Evolutionary conservation across 2,113 vertebrate species (phyloP).

Genomic region (Myanophis thanlyinensis): DNA sequence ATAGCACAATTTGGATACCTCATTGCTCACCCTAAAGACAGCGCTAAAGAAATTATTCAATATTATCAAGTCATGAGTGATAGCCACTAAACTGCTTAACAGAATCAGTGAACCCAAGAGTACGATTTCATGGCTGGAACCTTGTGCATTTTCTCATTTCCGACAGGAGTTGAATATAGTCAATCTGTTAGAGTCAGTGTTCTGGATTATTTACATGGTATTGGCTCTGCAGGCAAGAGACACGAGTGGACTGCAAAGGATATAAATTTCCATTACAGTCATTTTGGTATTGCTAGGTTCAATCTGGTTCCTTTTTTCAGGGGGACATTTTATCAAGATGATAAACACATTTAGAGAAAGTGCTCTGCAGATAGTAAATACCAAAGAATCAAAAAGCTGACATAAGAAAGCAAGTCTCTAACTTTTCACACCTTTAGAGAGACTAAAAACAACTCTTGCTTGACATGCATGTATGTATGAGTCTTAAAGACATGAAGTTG

Average conservation of each 20-base stretch:
- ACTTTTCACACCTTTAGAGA: background rate
- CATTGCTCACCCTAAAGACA: slow-evolving; percentile 17
- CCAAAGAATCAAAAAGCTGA: background rate
- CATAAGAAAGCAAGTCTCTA: background rate
- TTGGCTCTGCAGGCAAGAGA: slow-evolving; percentile 50
- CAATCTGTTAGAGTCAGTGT: slow-evolving; percentile 33
- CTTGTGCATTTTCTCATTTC: background rate
- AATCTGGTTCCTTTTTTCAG: slow-evolving; percentile 39
- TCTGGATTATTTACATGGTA: slow-evolving; percentile 55
- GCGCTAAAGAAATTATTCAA: slow-evolving; percentile 29
- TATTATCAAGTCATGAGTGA: background rate
- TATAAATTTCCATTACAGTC: slow-evolving; percentile 58
- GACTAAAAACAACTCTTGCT: background rate
- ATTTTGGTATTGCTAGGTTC: slow-evolving; percentile 27
- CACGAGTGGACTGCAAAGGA: slow-evolving; percentile 25
- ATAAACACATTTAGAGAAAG: slow-evolving; percentile 36
- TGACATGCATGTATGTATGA: background rate
- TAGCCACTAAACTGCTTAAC: slow-evolving; percentile 20
- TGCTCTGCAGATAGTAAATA: background rate
- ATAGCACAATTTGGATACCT: slow-evolving; percentile 21
- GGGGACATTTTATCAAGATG: slow-evolving; percentile 43
- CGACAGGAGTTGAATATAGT: slow-evolving; percentile 12
- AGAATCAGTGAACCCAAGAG: slow-evolving; percentile 30
- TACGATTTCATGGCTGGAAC: background rate
- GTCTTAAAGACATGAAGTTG: background rate